These are phyloP conservation scores for Drosophila dunni DNA, from an alignment of 1,140 invertebrate species.

Conservation along the genomic window DNA sequence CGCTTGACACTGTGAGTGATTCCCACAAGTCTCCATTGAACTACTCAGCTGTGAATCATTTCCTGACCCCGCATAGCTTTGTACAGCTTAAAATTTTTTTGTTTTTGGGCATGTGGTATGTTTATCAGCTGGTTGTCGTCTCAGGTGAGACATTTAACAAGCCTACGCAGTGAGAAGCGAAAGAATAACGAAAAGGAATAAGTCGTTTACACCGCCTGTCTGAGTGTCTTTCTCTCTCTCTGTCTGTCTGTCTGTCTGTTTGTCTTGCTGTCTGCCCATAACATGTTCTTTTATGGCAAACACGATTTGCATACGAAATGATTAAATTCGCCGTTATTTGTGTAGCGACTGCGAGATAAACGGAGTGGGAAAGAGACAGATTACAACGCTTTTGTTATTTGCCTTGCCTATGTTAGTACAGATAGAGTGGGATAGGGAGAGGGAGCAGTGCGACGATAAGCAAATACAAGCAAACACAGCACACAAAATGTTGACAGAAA, in stretches of 20 bases:
- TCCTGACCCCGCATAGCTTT: neutral
- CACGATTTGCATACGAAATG: conserved; percentile 73
- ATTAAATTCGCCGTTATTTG: conserved; percentile 69
- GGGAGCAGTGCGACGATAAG: neutral
- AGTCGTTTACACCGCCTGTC: conserved; percentile 24
- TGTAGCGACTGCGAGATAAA: conserved; percentile 6
- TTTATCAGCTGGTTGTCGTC: conserved; percentile 47
- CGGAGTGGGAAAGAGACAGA: conserved; percentile 9
- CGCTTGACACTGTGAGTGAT: neutral
- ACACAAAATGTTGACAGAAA: conserved; percentile 46
- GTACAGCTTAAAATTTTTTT: neutral
- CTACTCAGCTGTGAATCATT: conserved; percentile 42
- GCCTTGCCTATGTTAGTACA: conserved; percentile 33
- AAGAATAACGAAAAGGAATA: conserved; percentile 25
- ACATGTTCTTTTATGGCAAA: conserved; percentile 64
- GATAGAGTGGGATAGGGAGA: neutral
- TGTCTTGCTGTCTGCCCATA: conserved; percentile 18
- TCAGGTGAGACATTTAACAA: conserved; percentile 53
- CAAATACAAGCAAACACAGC: conserved; percentile 32
- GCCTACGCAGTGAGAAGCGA: conserved; percentile 16
- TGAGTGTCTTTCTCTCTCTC: neutral
- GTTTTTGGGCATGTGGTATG: conserved; percentile 14
- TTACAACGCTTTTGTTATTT: conserved; percentile 29
- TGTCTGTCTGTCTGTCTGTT: neutral
- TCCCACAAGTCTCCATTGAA: conserved; percentile 10